A percentile compares a stretch with the other conserved stretches of the same genome.
phyloP scores from a whole-genome alignment of 2,113 vertebrate species.

The Pseudopipra pipra region DNA sequence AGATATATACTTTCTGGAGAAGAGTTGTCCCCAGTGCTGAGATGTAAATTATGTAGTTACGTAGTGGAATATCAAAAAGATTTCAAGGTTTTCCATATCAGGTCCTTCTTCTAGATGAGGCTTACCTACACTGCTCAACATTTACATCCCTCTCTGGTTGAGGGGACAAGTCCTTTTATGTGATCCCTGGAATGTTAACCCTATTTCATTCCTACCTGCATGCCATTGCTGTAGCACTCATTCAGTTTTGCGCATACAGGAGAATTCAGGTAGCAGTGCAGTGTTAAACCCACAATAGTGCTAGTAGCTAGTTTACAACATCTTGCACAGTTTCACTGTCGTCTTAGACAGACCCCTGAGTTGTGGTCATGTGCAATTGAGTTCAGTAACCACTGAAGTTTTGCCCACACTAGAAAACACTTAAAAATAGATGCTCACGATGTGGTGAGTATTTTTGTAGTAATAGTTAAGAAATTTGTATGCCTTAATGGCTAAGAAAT shows the following conservation, averaged over 20 bases:
- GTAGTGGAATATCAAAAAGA: background rate
- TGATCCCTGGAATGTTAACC: background rate
- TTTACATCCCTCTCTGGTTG: background rate
- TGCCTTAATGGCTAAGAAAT: background rate
- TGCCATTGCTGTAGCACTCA: background rate
- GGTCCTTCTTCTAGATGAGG: background rate
- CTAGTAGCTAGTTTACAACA: background rate
- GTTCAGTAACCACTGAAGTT: fast-evolving
- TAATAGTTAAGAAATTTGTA: background rate
- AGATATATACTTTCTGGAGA: background rate
- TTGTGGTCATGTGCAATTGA: background rate
- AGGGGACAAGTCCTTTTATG: fast-evolving
- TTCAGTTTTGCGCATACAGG: background rate
- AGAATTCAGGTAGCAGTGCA: background rate
- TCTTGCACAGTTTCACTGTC: background rate
- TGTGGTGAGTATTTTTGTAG: background rate
- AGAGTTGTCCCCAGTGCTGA: background rate
- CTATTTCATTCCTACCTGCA: background rate
- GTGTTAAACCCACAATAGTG: fast-evolving
- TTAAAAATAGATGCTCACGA: fast-evolving
- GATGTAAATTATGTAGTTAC: background rate
- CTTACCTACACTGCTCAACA: background rate
- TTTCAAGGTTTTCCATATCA: background rate
- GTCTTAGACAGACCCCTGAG: fast-evolving
- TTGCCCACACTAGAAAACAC: background rate